Evolutionary conservation across 2,113 vertebrate species (phyloP).

Genomic region (Passer domesticus): DNA sequence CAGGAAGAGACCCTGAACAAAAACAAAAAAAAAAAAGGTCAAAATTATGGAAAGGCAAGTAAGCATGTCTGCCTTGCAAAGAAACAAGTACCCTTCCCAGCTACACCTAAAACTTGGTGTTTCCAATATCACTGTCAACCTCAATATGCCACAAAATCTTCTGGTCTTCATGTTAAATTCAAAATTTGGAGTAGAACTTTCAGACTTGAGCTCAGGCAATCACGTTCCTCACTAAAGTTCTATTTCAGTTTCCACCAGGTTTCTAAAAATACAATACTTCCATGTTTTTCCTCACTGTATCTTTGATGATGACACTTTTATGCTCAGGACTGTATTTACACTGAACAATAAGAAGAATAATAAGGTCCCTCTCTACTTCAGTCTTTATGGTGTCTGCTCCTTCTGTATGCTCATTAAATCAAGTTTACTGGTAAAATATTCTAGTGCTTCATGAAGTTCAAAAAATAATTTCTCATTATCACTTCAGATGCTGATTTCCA

Average conservation of each 20-base stretch:
- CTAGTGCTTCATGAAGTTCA: background rate
- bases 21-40: background rate
- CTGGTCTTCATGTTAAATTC: background rate
- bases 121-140: background rate
- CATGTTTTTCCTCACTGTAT: background rate
- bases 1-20: constrained; percentile 86
- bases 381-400: background rate
- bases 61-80: background rate
- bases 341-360: background rate
- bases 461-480: background rate
- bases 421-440: background rate
- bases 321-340: background rate
- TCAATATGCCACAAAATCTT: background rate
- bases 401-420: background rate
- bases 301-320: background rate
- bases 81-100: background rate
- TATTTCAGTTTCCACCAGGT: background rate
- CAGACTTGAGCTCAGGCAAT: background rate
- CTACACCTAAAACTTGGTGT: background rate
- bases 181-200: background rate
- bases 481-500: background rate
- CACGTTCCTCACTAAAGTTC: background rate
- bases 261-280: background rate
- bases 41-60: background rate
- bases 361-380: background rate